Conservation (phyloP, 1,140 invertebrate species). For the Drosophila kepulauana region DNA sequence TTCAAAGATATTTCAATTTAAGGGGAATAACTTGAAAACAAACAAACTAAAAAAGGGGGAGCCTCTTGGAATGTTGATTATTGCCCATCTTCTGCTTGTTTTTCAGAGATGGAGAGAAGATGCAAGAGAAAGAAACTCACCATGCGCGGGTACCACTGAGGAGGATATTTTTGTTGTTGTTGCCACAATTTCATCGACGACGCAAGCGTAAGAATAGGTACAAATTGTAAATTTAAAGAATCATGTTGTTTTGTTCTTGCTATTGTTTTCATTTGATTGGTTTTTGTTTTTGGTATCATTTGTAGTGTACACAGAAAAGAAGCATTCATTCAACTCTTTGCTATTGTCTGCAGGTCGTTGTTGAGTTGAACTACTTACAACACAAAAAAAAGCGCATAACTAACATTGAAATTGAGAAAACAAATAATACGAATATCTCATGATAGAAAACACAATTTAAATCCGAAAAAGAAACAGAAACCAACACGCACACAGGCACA, state of each 20-base stretch:
- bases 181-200: slow-evolving; percentile 8
- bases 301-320: background rate
- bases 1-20: slow-evolving; percentile 47
- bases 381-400: slow-evolving; percentile 18
- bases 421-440: slow-evolving; percentile 21
- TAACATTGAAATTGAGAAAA: slow-evolving; percentile 11
- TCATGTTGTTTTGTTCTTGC: slow-evolving; percentile 2
- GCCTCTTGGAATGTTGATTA: slow-evolving; percentile 3
- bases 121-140: slow-evolving; percentile 58
- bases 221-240: slow-evolving; percentile 19
- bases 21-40: slow-evolving; percentile 19
- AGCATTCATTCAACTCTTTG: slow-evolving; percentile 22
- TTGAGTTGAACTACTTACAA: slow-evolving; percentile 23
- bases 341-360: slow-evolving; percentile 4
- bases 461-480: slow-evolving; percentile 31
- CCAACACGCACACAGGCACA: slow-evolving; percentile 23
- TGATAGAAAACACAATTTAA: slow-evolving; percentile 7
- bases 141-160: slow-evolving; percentile 84
- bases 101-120: background rate
- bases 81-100: slow-evolving; percentile 14
- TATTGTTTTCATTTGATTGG: background rate
- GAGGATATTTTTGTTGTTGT: slow-evolving; percentile 12
- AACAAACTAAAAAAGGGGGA: slow-evolving; percentile 35
- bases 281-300: background rate
- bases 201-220: slow-evolving; percentile 16